Evolutionary conservation across 2,113 vertebrate genomes (phyloP), one percentile per base, ranked within the genome.

Genomic region (Cepphus grylle): DNA sequence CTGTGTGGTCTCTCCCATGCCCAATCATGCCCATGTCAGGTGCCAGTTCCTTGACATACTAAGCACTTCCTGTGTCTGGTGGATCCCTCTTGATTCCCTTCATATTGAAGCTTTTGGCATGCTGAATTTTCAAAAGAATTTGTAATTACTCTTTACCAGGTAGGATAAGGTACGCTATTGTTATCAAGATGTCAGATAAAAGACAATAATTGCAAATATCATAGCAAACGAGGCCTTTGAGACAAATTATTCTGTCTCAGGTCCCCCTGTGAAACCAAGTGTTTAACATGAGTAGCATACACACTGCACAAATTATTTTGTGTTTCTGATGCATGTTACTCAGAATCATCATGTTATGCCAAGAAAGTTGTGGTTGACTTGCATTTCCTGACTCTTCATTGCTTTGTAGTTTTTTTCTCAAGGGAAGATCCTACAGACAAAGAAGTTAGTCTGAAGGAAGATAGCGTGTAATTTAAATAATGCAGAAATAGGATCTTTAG

Each of bases 161-260:
- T 93, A 88, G 32, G 38, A 59, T 53, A 61, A 83, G 6, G 32
- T 72, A 58, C 6, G 16, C 47, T 56, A 62, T 40, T 69, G 22
- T 71, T 85, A 67, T 61, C 55, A 83, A 72, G 55, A 66, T 73
- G 38, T 61, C 40, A 82, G 36, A 61, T 77, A 53, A 92, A 77
- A 86, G 42, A 49, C 25, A 93, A 13, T 90, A 93, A 86, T 93
- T 94, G 40, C 73, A 94, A 93, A 81, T 95, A 86, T 55, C 20
- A 52, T 13, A 59, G 55, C 12, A 95, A 96, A 91, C 78, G 50
- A 85, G 45, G 42, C 53, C 32, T 80, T 36, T 53, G 65, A 94
- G 82, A 74, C 36, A 89, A 74, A 74, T 85, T 63, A 89, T 92
- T 84, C 11, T 47, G 66, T 94, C 49, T 59, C 21, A 52, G 38